Percentiles rank a stretch among this genome's conserved stretches.
phyloP scores from a whole-genome alignment of 2,888 invertebrate genomes.

The Drosophila longiperda region DNA sequence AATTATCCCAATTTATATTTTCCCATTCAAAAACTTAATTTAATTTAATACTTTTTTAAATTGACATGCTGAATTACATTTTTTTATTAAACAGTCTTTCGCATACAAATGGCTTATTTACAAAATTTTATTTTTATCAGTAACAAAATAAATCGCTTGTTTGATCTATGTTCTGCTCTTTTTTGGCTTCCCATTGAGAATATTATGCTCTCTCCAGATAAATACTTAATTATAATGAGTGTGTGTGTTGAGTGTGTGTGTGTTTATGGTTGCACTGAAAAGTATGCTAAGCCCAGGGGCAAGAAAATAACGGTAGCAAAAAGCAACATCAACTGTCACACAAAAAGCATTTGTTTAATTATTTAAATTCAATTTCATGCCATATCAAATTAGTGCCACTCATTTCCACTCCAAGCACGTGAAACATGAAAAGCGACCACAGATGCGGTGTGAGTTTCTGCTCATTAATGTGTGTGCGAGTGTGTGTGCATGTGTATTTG shows the following conservation, averaged over 20 bases:
- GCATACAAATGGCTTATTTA: neutral
- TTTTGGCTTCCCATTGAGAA: slow-evolving; percentile 1
- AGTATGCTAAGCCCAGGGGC: slow-evolving; percentile 58
- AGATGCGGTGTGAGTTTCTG: neutral
- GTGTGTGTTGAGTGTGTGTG: neutral
- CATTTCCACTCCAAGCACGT: slow-evolving; percentile 65
- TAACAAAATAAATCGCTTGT: slow-evolving; percentile 13
- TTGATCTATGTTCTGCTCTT: slow-evolving; percentile 20
- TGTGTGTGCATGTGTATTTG: neutral
- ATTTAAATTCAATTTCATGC: slow-evolving; percentile 77
- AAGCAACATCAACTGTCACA: slow-evolving; percentile 17
- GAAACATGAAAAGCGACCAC: slow-evolving; percentile 36
- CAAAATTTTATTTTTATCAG: slow-evolving; percentile 2
- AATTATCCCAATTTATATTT: neutral
- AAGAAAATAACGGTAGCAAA: slow-evolving; percentile 12
- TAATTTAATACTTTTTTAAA: neutral
- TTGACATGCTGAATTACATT: neutral
- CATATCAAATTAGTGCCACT: slow-evolving; percentile 76
- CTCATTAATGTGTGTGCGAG: neutral
- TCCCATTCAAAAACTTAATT: neutral
- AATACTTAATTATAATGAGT: slow-evolving; percentile 50
- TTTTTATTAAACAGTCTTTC: neutral
- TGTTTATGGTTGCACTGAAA: slow-evolving; percentile 31
- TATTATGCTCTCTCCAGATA: slow-evolving; percentile 16
- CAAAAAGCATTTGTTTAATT: slow-evolving; percentile 68